A percentile compares a stretch with the other conserved stretches of the same genome.
Evolutionary conservation across 2,797 vertebrate species (phyloP).

Genomic region (Melanotaenia pygmaea): DNA sequence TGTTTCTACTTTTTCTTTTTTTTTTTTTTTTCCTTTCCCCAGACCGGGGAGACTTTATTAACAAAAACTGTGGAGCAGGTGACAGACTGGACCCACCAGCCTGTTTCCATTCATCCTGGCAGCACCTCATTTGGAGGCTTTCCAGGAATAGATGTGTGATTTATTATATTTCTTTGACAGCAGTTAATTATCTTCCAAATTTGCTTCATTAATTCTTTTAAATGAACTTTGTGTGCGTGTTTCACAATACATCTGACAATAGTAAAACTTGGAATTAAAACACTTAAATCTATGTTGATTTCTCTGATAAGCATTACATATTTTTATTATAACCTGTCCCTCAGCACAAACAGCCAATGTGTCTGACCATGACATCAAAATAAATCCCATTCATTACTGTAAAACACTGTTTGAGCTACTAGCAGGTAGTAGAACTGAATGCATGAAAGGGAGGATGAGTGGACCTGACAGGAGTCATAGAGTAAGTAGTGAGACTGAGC

Average conservation of each 20-base stretch:
- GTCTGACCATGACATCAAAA: too few relatives aligned
- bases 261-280: background rate
- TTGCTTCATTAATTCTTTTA: background rate
- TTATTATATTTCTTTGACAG: constrained; percentile 15
- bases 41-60: constrained; percentile 34
- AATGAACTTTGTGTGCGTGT: constrained; percentile 13
- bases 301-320: too few relatives aligned
- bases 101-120: constrained; percentile 21
- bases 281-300: background rate
- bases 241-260: background rate
- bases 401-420: background rate
- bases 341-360: too few relatives aligned
- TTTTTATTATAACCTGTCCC: too few relatives aligned
- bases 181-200: background rate
- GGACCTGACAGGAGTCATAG: too few relatives aligned
- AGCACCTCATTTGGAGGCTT: constrained; percentile 7
- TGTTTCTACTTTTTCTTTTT: constrained; percentile 2
- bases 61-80: constrained; percentile 38
- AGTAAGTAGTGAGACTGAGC: too few relatives aligned
- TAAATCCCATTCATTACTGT: too few relatives aligned
- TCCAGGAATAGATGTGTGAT: background rate
- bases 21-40: background rate
- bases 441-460: too few relatives aligned
- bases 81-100: constrained; percentile 42
- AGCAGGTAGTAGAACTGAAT: background rate